phyloP scores from a whole-genome alignment of 1,140 invertebrate genomes.

The Pantala flavescens region DNA sequence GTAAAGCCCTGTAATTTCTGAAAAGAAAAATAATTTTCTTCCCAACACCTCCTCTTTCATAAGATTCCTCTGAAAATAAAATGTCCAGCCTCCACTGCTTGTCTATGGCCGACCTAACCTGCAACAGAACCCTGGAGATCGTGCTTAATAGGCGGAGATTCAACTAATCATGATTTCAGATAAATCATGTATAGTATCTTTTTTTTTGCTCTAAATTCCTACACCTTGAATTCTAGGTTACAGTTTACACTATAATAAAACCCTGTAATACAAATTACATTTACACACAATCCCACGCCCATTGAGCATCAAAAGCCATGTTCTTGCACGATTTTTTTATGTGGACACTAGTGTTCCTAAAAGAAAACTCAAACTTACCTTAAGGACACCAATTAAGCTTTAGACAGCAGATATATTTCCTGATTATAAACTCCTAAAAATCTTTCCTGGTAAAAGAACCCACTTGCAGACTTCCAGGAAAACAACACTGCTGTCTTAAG shows the following conservation, averaged over 20 bases:
- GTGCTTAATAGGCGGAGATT: slow-evolving; percentile 12
- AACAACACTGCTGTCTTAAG: background rate
- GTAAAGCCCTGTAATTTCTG: background rate
- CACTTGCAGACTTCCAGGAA: no score
- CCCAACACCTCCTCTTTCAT: background rate
- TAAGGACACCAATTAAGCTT: background rate
- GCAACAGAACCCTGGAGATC: slow-evolving; percentile 18
- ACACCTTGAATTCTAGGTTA: background rate
- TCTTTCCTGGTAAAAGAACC: slow-evolving; percentile 2
- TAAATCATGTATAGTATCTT: slow-evolving; percentile 7
- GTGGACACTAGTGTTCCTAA: background rate
- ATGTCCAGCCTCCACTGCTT: slow-evolving; percentile 8
- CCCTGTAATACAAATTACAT: background rate
- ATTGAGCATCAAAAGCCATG: slow-evolving; percentile 5
- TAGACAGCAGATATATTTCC: background rate
- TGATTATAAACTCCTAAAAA: background rate
- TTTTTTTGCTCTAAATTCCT: background rate
- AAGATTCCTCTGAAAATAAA: slow-evolving; percentile 13
- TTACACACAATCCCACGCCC: background rate
- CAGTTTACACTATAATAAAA: background rate
- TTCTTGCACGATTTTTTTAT: background rate
- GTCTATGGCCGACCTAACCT: slow-evolving; percentile 16
- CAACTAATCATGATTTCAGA: background rate
- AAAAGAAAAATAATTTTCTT: slow-evolving; percentile 9
- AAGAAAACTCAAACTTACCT: slow-evolving; percentile 6